Evolutionary conservation across 92 coral and sea anemone species (phyloP), one percentile per base, ranked within the genome.

Genomic region (Zoanthus sansibaricus): DNA sequence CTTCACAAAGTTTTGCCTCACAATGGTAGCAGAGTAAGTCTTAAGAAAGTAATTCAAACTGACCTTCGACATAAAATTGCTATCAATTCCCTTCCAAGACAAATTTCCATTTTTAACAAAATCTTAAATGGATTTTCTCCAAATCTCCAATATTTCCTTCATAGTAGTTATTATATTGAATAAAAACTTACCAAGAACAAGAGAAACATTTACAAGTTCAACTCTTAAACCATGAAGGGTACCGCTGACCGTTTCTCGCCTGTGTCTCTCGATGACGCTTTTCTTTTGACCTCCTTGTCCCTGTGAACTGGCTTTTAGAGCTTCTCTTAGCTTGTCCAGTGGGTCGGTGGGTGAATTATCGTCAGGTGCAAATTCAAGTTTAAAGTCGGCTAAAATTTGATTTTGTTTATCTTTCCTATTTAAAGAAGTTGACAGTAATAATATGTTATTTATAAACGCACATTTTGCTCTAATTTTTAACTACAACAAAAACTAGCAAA

Each of bases 281-380:
- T 58, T 32, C 68, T 47, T 61, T 25, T 46, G 54, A 49, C 47
- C 18, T 15, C 13, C 88, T 4, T 18, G 31, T 31, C 25, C 79
- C 18, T 46, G 85, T 8, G 64, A 45, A 1, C 44, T 76, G 21
- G 89, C 94, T 32, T 66, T 73, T 25, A 94, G 82, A 44, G 79
- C 68, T 32, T 93, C 83, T 21, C 94, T 86, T 14, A 97, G 86
- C 67, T 85, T 72, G 49, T 93, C 89, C 46, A 97, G 86, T 44
- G 98, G 98, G 55, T 97, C 97, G 14, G 87, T 33, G 3, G 97
- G 97, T 0, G 99, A 94, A 74, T 95, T 96, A 56, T 94, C 97
- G 77, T 97, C 99, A 0, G 99, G 99, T 12, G 98, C 86, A 71
- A 97, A 97, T n/a, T 91, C 76, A 16, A 95, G 71, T 51, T 91